A percentile compares a stretch with the other conserved stretches of the same genome.
These are phyloP conservation scores for Diarsia mendica DNA, from an alignment of 2,888 invertebrate genomes.

Conservation along the genomic window DNA sequence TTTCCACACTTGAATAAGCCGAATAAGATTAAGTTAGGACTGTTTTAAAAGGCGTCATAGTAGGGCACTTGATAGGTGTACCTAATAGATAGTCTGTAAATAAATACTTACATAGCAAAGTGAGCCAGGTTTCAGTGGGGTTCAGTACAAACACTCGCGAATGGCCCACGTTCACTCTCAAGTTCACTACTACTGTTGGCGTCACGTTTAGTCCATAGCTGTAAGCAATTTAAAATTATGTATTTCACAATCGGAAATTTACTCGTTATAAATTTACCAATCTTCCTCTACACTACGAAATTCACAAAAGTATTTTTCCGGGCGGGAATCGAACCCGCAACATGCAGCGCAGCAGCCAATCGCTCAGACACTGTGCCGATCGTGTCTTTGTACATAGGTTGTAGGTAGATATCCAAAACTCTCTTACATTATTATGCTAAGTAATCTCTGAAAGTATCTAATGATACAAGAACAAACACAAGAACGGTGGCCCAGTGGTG, in stretches of 20 bases:
- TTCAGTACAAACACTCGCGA: slow-evolving; percentile 78
- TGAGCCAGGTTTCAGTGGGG: slow-evolving; percentile 85
- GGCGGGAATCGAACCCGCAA: no score
- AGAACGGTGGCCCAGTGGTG: no score
- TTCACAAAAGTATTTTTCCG: no score
- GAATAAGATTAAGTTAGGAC: no score
- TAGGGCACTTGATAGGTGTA: no score
- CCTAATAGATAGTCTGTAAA: not conserved
- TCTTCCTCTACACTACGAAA: not conserved
- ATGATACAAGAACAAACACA: no score
- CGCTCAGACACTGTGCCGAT: not conserved
- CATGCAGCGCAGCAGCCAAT: not conserved
- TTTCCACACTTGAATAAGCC: no score
- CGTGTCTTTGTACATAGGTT: not conserved
- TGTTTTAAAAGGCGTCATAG: no score
- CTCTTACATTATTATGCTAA: not conserved
- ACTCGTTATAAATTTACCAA: not conserved
- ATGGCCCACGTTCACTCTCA: slow-evolving; percentile 72
- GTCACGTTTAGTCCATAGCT: slow-evolving; percentile 76
- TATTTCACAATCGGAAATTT: not conserved
- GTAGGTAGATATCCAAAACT: not conserved
- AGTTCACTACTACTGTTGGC: slow-evolving; percentile 72
- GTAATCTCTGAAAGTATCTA: not conserved
- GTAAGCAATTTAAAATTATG: slow-evolving; percentile 55
- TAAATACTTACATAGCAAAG: slow-evolving; percentile 81